phyloP scores from a whole-genome alignment of 2,888 invertebrate species.

The Drosophila eohydei region DNA sequence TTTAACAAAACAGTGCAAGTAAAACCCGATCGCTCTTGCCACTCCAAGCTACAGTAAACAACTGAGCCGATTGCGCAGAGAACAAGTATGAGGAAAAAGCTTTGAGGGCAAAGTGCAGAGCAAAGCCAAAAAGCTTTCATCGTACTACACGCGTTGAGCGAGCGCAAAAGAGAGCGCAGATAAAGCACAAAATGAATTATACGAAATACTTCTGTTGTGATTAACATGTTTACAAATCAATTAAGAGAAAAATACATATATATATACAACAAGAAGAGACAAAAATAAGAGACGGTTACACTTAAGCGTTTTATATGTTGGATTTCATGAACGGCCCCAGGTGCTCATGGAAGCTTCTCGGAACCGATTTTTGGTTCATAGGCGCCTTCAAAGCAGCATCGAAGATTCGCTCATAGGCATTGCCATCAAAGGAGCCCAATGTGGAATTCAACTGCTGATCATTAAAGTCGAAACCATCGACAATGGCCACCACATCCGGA shows the following conservation, averaged over 20 bases:
- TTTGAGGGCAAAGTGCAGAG: conserved; percentile 59
- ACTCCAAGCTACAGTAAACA: conserved; percentile 31
- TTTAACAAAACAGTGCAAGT: neutral
- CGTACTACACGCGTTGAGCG: neutral
- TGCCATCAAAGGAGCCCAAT: conserved; percentile 92
- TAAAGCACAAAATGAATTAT: neutral
- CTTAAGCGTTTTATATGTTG: conserved; percentile 77
- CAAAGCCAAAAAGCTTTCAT: conserved; percentile 7
- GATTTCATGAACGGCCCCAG: conserved; percentile 89
- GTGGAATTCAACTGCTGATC: conserved; percentile 91
- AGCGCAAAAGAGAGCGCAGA: conserved; percentile 3
- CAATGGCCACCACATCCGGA: conserved; percentile 94
- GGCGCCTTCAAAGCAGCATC: conserved; percentile 92
- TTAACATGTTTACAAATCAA: conserved; percentile 11
- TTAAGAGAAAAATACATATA: conserved; percentile 12
- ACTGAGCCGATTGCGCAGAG: conserved; percentile 32
- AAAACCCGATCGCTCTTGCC: conserved; percentile 29
- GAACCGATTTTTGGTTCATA: conserved; percentile 92
- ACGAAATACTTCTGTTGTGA: neutral
- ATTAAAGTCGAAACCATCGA: conserved; percentile 95
- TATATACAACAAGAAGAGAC: conserved; percentile 10
- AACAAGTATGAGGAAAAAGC: conserved; percentile 32
- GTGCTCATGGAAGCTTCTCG: conserved; percentile 87
- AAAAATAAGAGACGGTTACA: neutral
- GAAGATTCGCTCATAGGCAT: conserved; percentile 92